Base-by-base conservation (phyloP, 2,113 vertebrate genomes). In the Channa argus region DNA sequence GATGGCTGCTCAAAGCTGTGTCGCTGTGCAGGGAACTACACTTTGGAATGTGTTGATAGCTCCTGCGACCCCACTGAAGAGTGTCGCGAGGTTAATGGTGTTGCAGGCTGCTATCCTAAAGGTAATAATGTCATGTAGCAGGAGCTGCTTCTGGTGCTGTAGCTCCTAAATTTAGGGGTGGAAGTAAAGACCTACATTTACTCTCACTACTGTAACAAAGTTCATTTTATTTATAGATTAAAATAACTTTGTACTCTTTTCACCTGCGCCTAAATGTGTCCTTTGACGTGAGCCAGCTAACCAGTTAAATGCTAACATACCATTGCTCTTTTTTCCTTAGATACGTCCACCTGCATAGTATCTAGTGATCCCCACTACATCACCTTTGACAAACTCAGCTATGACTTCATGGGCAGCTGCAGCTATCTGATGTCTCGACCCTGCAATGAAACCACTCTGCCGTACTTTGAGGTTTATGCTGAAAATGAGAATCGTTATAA, bases 331-430 rank as follows among this genome's bases (percentile, higher is more conserved):
- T 4, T 63, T 52, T 33, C 41, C 6, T 15, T 41, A 94, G 92
- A 24, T 59, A 85, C 93, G 44, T 92, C 93, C 5, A 91, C 86
- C 0, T 95, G 94, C 67, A 39, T 93, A 0, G 89, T 88, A 2
- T 76, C 90, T 37, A 85, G 91, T 15, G 94, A 95, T 74, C 95
- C 95, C 5, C 94, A 95, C 77, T 95, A 95, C 86, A 92, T 87
- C 55, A 94, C 92, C 8, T 95, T 95, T 74, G 94, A 95, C 85
- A 92, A 87, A 9, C 71, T 8, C 9, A 71, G 65, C 8, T 95
- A 94, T 58, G 63, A 90, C 84, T 95, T 95, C 78, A 94, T 95
- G 94, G 94, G 94, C n/a, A 95, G 93, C 89, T 95, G 94, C 83
- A 94, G 82, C 71, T 95, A 95, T 61, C 43, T 94, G 60, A 91